A percentile compares a stretch with the other conserved stretches of the same genome.
Evolutionary conservation across 2,888 invertebrate species (phyloP).

Genomic region (Chaitophorus viminalis): DNA sequence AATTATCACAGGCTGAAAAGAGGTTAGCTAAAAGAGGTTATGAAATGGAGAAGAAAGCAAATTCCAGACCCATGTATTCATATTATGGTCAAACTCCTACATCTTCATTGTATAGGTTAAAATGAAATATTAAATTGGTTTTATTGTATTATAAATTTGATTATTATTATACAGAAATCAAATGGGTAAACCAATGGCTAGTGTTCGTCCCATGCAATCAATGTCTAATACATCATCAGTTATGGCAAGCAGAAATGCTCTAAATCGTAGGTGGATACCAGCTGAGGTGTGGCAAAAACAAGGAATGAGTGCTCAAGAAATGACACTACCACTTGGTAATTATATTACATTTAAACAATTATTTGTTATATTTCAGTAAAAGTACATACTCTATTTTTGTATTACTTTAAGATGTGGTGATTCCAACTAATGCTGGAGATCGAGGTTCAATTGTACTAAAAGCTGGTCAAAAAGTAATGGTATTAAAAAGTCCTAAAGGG

Average conservation of each 20-base stretch:
- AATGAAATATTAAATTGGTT: background rate
- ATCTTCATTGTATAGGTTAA: slow-evolving; percentile 57
- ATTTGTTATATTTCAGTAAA: background rate
- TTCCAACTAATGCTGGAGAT: slow-evolving; percentile 90
- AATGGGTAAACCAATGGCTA: slow-evolving; percentile 68
- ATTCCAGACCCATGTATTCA: slow-evolving; percentile 67
- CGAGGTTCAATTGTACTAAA: slow-evolving; percentile 90
- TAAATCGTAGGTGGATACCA: slow-evolving; percentile 78
- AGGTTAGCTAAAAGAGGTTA: slow-evolving; percentile 91
- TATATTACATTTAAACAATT: slow-evolving; percentile 26
- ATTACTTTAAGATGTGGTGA: slow-evolving; percentile 80
- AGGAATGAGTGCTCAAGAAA: slow-evolving; percentile 95
- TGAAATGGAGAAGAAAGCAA: slow-evolving; percentile 90
- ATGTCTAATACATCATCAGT: slow-evolving; percentile 66
- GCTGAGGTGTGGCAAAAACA: slow-evolving; percentile 92
- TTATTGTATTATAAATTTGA: background rate
- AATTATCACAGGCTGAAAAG: slow-evolving; percentile 92
- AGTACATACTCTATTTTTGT: too few relatives aligned
- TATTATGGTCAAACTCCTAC: slow-evolving; percentile 65
- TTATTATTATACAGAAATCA: slow-evolving; percentile 52
- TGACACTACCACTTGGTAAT: slow-evolving; percentile 86
- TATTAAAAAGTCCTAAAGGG: slow-evolving; percentile 93
- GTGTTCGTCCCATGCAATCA: slow-evolving; percentile 85
- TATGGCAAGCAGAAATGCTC: slow-evolving; percentile 67
- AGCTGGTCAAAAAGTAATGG: slow-evolving; percentile 93